Evolutionary conservation across 2,888 invertebrate genomes (phyloP).

Genomic region (Hyalella azteca): DNA sequence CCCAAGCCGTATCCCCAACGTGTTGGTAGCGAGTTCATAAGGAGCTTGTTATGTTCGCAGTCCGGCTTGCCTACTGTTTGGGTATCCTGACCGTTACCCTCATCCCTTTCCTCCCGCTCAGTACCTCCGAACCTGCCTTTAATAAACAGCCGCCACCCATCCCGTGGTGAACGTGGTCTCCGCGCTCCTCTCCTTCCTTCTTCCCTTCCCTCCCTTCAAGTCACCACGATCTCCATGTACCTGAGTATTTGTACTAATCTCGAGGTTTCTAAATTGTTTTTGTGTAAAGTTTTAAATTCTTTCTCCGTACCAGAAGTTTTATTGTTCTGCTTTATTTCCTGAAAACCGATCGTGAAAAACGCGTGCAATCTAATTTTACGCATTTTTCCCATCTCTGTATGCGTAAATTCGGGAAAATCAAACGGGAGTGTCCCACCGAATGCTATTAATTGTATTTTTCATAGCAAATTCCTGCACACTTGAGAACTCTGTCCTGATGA

Average conservation of each 20-base stretch:
- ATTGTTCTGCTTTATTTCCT: too few species aligned
- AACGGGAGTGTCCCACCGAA: too few species aligned
- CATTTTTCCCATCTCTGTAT: too few species aligned
- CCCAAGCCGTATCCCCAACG: too few species aligned
- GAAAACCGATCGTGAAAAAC: too few species aligned
- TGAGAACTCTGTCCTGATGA: background rate
- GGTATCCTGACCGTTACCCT: background rate
- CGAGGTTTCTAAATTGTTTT: too few species aligned
- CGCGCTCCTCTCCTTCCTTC: background rate
- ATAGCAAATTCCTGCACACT: background rate
- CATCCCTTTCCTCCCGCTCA: background rate
- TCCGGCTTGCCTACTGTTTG: conserved; percentile 7
- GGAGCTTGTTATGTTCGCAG: background rate
- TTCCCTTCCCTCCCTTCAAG: background rate
- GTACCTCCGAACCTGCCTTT: background rate
- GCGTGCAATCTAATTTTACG: too few species aligned
- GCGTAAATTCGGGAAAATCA: too few species aligned
- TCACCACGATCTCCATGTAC: background rate
- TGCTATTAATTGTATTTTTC: too few species aligned
- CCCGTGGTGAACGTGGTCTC: background rate
- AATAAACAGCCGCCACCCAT: background rate
- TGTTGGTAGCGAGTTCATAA: background rate
- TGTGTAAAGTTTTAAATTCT: too few species aligned
- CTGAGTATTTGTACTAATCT: too few species aligned
- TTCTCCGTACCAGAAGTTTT: too few species aligned